phyloP scores from a whole-genome alignment of 2,797 vertebrate species.

The Babyrousa celebensis region DNA sequence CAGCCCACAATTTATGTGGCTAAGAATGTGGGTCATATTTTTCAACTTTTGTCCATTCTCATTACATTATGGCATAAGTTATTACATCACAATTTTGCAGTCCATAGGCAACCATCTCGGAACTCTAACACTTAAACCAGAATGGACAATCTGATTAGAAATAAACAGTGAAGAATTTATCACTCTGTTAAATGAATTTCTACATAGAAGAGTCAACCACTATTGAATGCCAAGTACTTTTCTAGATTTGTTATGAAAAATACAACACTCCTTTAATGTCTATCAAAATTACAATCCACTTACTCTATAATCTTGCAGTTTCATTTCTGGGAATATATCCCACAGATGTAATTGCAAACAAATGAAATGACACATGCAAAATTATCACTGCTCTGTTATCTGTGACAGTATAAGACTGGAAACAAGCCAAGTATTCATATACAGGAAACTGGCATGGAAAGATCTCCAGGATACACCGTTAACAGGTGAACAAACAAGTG shows the following conservation, averaged over 20 bases:
- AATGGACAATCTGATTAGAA: slow-evolving; percentile 49
- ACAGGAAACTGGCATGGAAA: neutral
- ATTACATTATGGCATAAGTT: slow-evolving; percentile 38
- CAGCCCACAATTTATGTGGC: neutral
- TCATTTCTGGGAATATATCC: neutral
- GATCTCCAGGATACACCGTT: neutral
- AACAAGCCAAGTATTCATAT: neutral
- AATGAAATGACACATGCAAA: slow-evolving; percentile 15
- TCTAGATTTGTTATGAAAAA: neutral
- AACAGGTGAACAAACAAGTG: neutral
- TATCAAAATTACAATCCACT: neutral
- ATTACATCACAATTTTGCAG: neutral
- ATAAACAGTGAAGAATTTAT: slow-evolving; percentile 10
- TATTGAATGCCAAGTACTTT: neutral
- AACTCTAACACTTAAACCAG: slow-evolving; percentile 9
- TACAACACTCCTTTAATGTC: neutral
- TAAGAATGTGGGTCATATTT: neutral
- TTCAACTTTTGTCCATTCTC: neutral
- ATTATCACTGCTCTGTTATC: neutral
- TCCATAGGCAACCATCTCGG: neutral
- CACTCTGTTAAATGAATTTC: neutral
- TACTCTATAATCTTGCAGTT: neutral
- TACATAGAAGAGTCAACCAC: neutral
- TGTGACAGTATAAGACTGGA: neutral
- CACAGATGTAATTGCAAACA: slow-evolving; percentile 2